Evolutionary conservation across 2,797 vertebrate species (phyloP), one percentile per base, ranked within the genome.

Genomic region (Manis crassicaudata): DNA sequence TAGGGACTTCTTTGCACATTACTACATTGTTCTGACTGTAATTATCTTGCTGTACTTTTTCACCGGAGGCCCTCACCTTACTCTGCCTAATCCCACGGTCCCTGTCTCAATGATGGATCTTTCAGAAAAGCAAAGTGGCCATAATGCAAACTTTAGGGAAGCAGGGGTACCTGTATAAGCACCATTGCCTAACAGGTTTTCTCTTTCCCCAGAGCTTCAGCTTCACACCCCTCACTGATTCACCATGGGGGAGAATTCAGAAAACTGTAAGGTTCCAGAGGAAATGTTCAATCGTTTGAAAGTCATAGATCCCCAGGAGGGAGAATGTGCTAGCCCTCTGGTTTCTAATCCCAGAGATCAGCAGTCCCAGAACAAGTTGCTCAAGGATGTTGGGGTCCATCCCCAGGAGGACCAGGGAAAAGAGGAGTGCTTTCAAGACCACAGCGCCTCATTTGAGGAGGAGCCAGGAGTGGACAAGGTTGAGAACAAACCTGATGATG

Each of bases 361-460:
- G 16, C 91, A 80, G 96, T 83, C 75, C 35, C 88, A 92, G 70
- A n/a, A 20, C 68, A 72, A 67, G 52, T 7, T 0, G 20, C 95
- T 40, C 5, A 50, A 32, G 52, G 72, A 70, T 18, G 58, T 5
- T 9, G 72, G 95, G 0, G 79, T 52, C 37, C 84, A 72, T 54
- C 60, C 79, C 52, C 97, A 81, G 65, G 98, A 97, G 0, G 88
- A 97, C 70, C 58, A 98, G 14, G 97, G 97, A 35, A 98, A 98
- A 6, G 98, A 99, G n/a, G 99, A 99, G n/a, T 77, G 92, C 92
- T 99, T 99, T 98, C 99, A 99, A 88, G 99, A 99, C 98, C 99
- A 99, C 87, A 98, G 97, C 0, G 99, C 99, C 92, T 98, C 98
- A 18, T 97, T 99, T 94, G 98, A 98, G 50, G 97, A 97, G 52